Evolutionary conservation across 2,113 vertebrate species (phyloP), one percentile per base, ranked within the genome.

Genomic region (Pipa parva): DNA sequence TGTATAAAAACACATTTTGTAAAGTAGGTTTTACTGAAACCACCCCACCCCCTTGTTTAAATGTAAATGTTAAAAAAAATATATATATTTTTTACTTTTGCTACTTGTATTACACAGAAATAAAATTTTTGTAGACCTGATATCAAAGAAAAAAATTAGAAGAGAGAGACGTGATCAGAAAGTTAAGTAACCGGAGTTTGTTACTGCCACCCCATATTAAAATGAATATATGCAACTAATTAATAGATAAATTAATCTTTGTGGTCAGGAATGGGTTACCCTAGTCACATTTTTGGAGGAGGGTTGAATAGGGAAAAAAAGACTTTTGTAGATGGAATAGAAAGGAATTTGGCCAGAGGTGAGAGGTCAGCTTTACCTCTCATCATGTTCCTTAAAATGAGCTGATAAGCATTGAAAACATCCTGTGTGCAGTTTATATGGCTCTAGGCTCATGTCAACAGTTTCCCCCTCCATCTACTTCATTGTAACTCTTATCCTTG

Each of bases 331-430:
- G 46, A 52, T 59, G 50, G 42, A 59, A 59, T 55, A 26, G 64
- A 78, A 78, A 80, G 78, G 74, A 79, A 80, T 83, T 74, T 73
- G 78, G 75, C 75, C 71, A 76, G 74, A 68, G 85, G 89, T 91
- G 88, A 92, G 78, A 90, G 89, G 89, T 92, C 87, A 86, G 79
- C 80, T 79, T 84, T 85, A 87, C 89, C 89, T 92, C 84, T 85
- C 87, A 90, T 87, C 85, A 84, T 88, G 87, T 90, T 84, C 88
- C 85, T 87, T 84, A 83, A 69, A 87, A 82, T 86, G 82, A 87
- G 77, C 85, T 87, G 90, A 93, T 94, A 92, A 94, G 90, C 59
- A 4, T 80, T 81, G 81, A 87, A 89, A 90, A 91, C 88, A 92
- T 94, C 91, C 90, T 85, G 85, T 87, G 80, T 81, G 77, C 74